Conservation (phyloP, 2,888 invertebrate genomes). For the Agonopterix alstromeriana region DNA sequence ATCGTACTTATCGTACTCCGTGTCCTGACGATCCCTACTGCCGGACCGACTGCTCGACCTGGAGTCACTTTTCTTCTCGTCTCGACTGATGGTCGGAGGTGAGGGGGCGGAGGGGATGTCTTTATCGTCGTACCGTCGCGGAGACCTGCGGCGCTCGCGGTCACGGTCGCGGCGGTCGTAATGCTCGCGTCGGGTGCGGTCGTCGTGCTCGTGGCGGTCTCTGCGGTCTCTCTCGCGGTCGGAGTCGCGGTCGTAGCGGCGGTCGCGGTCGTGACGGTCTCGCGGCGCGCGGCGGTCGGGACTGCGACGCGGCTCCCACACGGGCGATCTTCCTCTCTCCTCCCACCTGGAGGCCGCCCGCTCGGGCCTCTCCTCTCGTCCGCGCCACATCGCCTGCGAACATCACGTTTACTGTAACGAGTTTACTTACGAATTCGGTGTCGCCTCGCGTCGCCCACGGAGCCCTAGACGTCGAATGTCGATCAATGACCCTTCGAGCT, state of each 20-base stretch:
- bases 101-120: constrained; percentile 51
- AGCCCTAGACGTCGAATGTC: constrained; percentile 35
- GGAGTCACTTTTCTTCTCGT: constrained; percentile 12
- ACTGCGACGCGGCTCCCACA: constrained; percentile 53
- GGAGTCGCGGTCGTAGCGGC: constrained; percentile 25
- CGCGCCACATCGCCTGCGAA: constrained; percentile 68
- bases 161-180: constrained; percentile 22
- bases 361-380: constrained; percentile 49
- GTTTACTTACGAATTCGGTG: constrained; percentile 37
- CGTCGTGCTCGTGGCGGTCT: constrained; percentile 26
- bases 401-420: constrained; percentile 53
- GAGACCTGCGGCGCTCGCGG: constrained; percentile 24
- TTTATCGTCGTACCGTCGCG: constrained; percentile 23
- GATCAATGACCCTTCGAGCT: constrained; percentile 39
- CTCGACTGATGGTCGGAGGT: constrained; percentile 47
- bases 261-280: constrained; percentile 25
- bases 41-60: constrained; percentile 35
- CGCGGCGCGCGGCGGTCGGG: constrained; percentile 34
- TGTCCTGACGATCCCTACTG: constrained; percentile 33
- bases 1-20: constrained; percentile 19
- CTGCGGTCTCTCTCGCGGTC: constrained; percentile 21
- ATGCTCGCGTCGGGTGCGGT: constrained; percentile 17
- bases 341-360: constrained; percentile 41
- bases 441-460: constrained; percentile 8
- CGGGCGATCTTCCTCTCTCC: constrained; percentile 43